Percentiles rank a stretch among this genome's conserved stretches.
Evolutionary conservation across 2,113 vertebrate genomes (phyloP).

Genomic region (Tragelaphus strepsiceros): DNA sequence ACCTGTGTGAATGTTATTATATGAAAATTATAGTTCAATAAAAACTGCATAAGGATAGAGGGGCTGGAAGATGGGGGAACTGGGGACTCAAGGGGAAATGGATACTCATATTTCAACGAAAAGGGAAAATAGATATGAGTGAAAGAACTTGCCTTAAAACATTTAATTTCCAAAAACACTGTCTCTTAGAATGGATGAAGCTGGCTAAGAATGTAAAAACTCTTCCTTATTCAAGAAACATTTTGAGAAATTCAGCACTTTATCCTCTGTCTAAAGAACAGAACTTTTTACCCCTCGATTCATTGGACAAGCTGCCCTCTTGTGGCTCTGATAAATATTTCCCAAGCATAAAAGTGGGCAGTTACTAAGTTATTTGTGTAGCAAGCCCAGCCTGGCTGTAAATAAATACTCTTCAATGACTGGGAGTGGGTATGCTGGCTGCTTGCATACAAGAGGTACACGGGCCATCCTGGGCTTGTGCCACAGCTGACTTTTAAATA

Average conservation of each 20-base stretch:
- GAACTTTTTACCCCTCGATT: background rate
- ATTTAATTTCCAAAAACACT: background rate
- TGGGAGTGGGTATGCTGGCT: background rate
- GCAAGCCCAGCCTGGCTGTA: constrained; percentile 21
- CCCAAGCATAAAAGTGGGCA: background rate
- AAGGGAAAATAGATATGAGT: background rate
- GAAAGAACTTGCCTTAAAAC: background rate
- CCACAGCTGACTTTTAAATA: background rate
- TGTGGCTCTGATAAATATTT: constrained; percentile 46
- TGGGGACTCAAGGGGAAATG: background rate
- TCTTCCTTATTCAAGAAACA: background rate
- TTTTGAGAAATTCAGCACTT: background rate
- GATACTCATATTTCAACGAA: background rate
- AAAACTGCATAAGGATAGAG: background rate
- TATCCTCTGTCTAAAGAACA: background rate
- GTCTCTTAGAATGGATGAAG: background rate
- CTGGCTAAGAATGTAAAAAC: background rate
- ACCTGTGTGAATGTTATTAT: background rate
- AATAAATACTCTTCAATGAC: constrained; percentile 40
- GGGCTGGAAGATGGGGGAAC: background rate
- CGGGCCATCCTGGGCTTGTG: background rate
- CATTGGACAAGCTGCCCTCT: constrained; percentile 29
- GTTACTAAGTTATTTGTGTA: background rate
- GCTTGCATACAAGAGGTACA: background rate
- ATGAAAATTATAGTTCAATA: background rate